Base-by-base conservation (phyloP, 64 coral and sea anemone genomes). In the Actinia tenebrosa region DNA sequence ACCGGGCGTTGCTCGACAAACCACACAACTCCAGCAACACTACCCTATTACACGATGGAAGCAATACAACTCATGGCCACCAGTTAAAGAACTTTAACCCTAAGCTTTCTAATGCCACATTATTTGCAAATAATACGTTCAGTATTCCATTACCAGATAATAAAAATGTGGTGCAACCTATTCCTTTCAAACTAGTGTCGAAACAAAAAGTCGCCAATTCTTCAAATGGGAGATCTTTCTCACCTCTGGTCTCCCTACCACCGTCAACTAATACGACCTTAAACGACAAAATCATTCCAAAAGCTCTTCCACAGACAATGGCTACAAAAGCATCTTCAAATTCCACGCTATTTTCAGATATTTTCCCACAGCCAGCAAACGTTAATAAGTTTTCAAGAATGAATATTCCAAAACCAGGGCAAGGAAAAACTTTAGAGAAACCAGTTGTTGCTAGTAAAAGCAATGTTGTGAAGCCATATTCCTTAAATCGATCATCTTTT, bases 1-100 rank as follows among this genome's bases (percentile, higher is more conserved):
- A 90, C 72, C 86, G 94, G 77, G 94, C 79, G 23, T 45, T 87
- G 78, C 25, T 87, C 1, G 60, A 77, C 85, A 82, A 30, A 53
- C 44, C 79, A 53, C 79, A 53, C 44, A 81, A 81, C 18, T 23
- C 5, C 1, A 53, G 14, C 16, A 81, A 81, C 45, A 53, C 44
- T 10, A 50, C 79, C 10, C n/a, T 16, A 9, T 10, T 45, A 20
- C 79, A 81, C 22, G 43, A 22, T 81, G 27, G 27, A 17, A 50
- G 46, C 16, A 50, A 53, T 16, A 50, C 14, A 18, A 13, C 27
- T 8, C 42, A 81, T 53, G 45, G 18, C 13, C 69, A 75, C 69
- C 10, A 30, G n/a, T 14, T 30, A 75, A 26, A 75, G 69, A 7
- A 30, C 11, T 30, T 16, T 9, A 75, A 69, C 5, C 18, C 64